phyloP scores from a whole-genome alignment of 53 echinoderm and acorn worm genomes.

The Echinarachnius parma region DNA sequence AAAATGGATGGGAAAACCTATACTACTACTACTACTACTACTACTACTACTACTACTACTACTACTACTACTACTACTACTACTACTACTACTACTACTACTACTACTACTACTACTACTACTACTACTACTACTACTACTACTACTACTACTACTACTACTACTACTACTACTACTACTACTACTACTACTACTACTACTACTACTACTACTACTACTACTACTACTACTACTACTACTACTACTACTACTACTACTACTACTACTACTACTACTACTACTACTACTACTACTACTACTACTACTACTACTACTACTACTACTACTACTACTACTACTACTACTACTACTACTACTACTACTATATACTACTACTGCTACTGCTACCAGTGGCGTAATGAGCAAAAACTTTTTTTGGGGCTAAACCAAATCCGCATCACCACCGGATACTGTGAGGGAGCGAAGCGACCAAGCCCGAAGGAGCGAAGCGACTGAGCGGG shows the following conservation, averaged over 20 bases:
- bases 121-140: constrained; percentile 1
- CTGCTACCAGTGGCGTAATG: too few species aligned
- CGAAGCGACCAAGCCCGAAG: too few species aligned
- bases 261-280: constrained; percentile 6
- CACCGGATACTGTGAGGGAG: too few species aligned
- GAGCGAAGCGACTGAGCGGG: too few species aligned
- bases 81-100: constrained; percentile 6
- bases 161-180: constrained; percentile 6
- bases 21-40: too few species aligned
- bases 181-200: constrained; percentile 6
- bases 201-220: constrained; percentile 6
- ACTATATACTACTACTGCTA: too few species aligned
- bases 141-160: constrained; percentile 2
- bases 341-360: too few species aligned
- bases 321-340: constrained; percentile 6
- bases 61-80: constrained; percentile 6
- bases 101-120: constrained; percentile 4
- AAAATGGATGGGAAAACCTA: too few species aligned
- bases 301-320: constrained; percentile 6
- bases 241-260: constrained; percentile 6
- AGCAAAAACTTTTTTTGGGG: too few species aligned
- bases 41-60: constrained; percentile 6
- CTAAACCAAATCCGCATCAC: too few species aligned
- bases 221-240: constrained; percentile 6
- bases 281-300: constrained; percentile 6